Percentiles rank a stretch among this genome's conserved stretches.
phyloP scores from a whole-genome alignment of 2,888 invertebrate species.

The Erannis defoliaria region DNA sequence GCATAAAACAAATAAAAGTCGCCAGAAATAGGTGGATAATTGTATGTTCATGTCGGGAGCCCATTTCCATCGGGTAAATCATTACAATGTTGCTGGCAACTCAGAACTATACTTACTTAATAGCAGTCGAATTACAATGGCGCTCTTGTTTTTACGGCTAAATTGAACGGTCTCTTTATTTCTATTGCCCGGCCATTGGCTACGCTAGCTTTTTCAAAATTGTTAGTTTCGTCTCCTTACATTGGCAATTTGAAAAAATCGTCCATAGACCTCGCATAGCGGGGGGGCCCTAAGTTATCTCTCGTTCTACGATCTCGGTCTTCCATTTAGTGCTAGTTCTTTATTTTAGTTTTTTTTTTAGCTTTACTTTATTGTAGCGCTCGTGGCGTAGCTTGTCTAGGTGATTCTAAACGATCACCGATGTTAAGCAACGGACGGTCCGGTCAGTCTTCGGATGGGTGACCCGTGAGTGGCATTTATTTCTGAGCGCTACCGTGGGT shows the following conservation, averaged over 20 bases:
- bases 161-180: constrained; percentile 32
- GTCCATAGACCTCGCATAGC: neutral
- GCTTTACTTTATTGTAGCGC: too few relatives aligned
- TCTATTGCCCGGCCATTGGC: constrained; percentile 28
- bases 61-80: constrained; percentile 66
- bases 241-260: neutral
- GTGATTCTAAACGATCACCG: too few relatives aligned
- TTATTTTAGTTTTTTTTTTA: too few relatives aligned
- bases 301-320: too few relatives aligned
- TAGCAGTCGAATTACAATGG: constrained; percentile 48
- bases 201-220: constrained; percentile 5
- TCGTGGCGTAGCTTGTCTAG: too few relatives aligned
- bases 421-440: too few relatives aligned
- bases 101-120: constrained; percentile 46
- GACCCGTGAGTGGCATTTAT: too few relatives aligned
- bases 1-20: constrained; percentile 60
- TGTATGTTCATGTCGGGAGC: constrained; percentile 63
- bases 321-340: too few relatives aligned
- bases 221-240: neutral
- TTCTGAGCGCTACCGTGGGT: too few relatives aligned
- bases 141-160: constrained; percentile 32
- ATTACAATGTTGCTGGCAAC: constrained; percentile 57
- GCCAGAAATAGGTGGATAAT: constrained; percentile 68
- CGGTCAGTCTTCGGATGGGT: too few relatives aligned
- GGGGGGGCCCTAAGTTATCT: too few relatives aligned